Evolutionary conservation across 2,113 vertebrate genomes (phyloP), one percentile per base, ranked within the genome.

Genomic region (Ptilonorhynchus violaceus): DNA sequence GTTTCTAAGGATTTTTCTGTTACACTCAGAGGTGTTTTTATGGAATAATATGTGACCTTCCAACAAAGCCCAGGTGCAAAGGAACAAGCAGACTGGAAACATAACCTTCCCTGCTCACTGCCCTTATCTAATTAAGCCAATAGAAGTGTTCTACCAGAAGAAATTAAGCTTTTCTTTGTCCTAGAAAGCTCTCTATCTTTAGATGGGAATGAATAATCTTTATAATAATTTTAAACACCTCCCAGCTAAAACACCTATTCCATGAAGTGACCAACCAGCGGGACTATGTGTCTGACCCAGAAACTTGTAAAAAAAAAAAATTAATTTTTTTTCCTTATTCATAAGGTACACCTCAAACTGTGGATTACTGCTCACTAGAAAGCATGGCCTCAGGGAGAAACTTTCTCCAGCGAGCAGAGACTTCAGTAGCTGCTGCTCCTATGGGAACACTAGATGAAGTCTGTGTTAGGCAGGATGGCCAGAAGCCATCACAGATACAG

Each of bases 121-220:
- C 25, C 24, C 31, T 90, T 69, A 79, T 37, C n/a, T 92, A 88
- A 92, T 87, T 42, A 95, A 64, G 69, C 62, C 74, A 89, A 95
- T 79, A 64, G 25, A 92, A 64, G 14, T 69, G 80, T 92, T 85
- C 74, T 88, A 55, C 24, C 74, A 89, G 84, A 96, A 82, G 15
- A 84, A 85, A 93, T 69, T 24, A 56, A 66, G 46, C n/a, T 95
- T 85, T 75, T 72, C 62, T 75, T 39, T 91, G 77, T 85, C 50
- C 64, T 88, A 95, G 76, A 96, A 96, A 96, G 39, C 23, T 22
- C 41, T 92, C 86, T 95, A 72, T 76, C 91, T 95, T 96, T 53
- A 95, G 73, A 88, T 44, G 12, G 23, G 37, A 95, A 89, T 33
- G 19, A 94, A 89, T 84, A 88, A 81, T 18, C 27, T 79, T 95